Evolutionary conservation across 2,113 vertebrate genomes (phyloP).

Genomic region (Catharus minimus): DNA sequence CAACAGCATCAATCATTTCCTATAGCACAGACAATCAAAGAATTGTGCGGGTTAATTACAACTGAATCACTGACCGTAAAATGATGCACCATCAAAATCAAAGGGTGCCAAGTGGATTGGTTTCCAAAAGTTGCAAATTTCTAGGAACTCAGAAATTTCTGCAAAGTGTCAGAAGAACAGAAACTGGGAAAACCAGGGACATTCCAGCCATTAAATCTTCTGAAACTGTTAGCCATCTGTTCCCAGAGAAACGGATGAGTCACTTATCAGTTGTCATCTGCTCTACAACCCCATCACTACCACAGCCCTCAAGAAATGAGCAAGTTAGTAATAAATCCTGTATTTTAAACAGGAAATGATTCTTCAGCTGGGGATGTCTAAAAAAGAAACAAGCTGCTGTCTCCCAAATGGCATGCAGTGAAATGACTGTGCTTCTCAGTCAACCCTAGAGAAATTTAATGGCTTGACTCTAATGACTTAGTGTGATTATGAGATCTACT

Average conservation of each 20-base stretch:
- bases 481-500: background rate
- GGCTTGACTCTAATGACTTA: background rate
- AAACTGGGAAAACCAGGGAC: background rate
- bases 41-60: background rate
- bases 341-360: slow-evolving; percentile 40
- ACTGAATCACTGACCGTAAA: background rate
- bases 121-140: background rate
- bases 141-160: background rate
- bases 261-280: background rate
- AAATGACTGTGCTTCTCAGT: background rate
- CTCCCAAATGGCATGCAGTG: background rate
- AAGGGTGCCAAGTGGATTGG: background rate
- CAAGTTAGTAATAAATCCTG: slow-evolving; percentile 3
- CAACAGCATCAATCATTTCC: background rate
- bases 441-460: background rate
- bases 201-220: background rate
- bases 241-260: background rate
- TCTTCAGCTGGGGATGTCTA: background rate
- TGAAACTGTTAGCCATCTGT: background rate
- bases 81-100: background rate
- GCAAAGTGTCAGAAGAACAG: background rate
- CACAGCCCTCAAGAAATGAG: background rate
- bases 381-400: background rate
- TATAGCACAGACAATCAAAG: background rate
- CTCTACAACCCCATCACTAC: background rate